A percentile compares a stretch with the other conserved stretches of the same genome.
phyloP scores from a whole-genome alignment of 2,797 vertebrate genomes.

The Octomys mimax region DNA sequence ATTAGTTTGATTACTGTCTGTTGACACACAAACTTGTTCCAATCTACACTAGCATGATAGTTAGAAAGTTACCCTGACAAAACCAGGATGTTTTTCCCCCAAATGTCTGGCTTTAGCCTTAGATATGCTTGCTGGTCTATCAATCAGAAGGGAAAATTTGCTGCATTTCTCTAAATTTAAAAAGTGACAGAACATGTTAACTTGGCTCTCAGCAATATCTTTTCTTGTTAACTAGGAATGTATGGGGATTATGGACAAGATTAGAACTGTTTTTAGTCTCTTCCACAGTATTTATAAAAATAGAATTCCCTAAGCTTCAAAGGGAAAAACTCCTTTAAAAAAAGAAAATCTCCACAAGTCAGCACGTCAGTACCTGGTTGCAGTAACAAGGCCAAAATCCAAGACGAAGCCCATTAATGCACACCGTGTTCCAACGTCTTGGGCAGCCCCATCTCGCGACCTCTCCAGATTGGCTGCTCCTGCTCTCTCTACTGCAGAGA shows the following conservation, averaged over 20 bases:
- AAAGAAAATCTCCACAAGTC: slow-evolving; percentile 82
- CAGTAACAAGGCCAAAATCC: slow-evolving; percentile 85
- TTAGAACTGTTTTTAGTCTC: slow-evolving; percentile 69
- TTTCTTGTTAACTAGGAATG: slow-evolving; percentile 63
- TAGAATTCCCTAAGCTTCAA: slow-evolving; percentile 72
- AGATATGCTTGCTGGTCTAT: slow-evolving; percentile 62
- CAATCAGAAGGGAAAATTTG: slow-evolving; percentile 69
- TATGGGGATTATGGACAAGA: slow-evolving; percentile 42
- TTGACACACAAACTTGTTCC: slow-evolving; percentile 55
- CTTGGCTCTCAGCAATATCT: slow-evolving; percentile 78
- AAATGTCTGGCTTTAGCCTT: slow-evolving; percentile 67
- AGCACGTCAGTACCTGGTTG: slow-evolving; percentile 85
- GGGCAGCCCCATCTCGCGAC: slow-evolving; percentile 84
- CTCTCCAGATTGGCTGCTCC: slow-evolving; percentile 85
- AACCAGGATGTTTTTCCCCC: slow-evolving; percentile 26
- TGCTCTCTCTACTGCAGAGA: slow-evolving; percentile 86
- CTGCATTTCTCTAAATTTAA: slow-evolving; percentile 77
- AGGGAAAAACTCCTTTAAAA: slow-evolving; percentile 78
- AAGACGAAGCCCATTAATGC: slow-evolving; percentile 85
- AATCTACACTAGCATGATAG: slow-evolving; percentile 43
- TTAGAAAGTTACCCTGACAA: slow-evolving; percentile 73
- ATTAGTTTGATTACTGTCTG: slow-evolving; percentile 10
- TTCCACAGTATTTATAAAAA: slow-evolving; percentile 80
- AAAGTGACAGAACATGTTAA: slow-evolving; percentile 66
- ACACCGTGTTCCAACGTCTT: slow-evolving; percentile 83